Conservation (phyloP, 2,113 vertebrate genomes). For the Lagopus muta region DNA sequence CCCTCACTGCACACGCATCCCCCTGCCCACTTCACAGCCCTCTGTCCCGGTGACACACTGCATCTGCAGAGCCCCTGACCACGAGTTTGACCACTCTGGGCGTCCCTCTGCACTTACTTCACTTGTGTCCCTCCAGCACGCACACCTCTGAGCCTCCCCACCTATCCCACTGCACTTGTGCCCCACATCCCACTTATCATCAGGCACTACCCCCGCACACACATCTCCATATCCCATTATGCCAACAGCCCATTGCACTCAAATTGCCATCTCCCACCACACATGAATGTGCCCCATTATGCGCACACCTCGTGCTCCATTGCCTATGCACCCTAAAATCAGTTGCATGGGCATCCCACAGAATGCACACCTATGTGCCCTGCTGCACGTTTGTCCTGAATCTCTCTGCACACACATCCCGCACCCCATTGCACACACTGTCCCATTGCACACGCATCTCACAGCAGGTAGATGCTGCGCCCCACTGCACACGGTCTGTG, state of each 20-base stretch:
- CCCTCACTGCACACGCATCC: accelerated
- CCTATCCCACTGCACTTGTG: background rate
- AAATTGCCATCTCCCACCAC: accelerated
- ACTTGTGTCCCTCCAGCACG: background rate
- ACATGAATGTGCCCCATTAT: background rate
- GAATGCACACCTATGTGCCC: background rate
- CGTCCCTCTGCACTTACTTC: background rate
- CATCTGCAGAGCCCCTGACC: background rate
- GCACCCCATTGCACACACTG: background rate
- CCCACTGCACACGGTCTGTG: background rate
- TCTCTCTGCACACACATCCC: background rate
- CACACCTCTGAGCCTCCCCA: background rate
- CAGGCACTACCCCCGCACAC: background rate
- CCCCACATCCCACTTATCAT: background rate
- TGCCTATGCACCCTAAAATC: background rate
- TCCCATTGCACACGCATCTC: background rate
- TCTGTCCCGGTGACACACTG: background rate
- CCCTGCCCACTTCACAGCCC: background rate
- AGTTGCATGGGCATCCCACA: background rate
- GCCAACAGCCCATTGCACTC: background rate
- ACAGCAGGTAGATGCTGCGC: background rate
- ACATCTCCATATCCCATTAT: background rate
- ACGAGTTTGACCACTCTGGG: background rate
- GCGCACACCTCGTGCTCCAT: too few species aligned
- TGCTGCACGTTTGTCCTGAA: background rate